Conservation (phyloP, 2,113 vertebrate species). For the Cyrtonyx montezumae region DNA sequence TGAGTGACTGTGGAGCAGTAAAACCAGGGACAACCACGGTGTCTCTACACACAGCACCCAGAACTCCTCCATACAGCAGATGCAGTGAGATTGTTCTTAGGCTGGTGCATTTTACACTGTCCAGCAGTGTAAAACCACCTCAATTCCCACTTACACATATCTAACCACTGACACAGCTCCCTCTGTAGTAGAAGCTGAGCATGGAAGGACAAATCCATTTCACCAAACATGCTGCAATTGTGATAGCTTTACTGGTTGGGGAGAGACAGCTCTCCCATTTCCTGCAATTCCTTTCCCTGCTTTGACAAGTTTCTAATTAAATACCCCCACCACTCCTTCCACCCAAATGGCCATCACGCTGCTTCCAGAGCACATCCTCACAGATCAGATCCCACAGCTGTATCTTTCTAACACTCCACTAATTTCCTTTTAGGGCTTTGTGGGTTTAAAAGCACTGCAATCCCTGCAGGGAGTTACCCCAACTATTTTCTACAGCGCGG, state of each 20-base stretch:
- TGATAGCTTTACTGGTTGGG: background rate
- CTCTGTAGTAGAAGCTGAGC: background rate
- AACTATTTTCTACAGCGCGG: conserved; percentile 42
- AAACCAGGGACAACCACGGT: background rate
- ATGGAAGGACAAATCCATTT: background rate
- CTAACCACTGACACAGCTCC: background rate
- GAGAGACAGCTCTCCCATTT: background rate
- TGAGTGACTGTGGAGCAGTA: background rate
- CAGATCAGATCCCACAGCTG: background rate
- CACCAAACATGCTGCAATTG: background rate
- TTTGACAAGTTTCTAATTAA: background rate
- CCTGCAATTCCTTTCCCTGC: background rate
- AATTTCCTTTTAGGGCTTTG: conserved; percentile 20
- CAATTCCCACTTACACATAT: background rate
- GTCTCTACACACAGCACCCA: background rate
- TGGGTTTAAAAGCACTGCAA: conserved; percentile 29
- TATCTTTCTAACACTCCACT: background rate
- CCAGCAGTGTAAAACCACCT: background rate
- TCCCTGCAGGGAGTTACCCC: conserved; percentile 27
- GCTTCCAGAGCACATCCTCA: background rate
- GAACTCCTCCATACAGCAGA: background rate
- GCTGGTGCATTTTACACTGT: background rate
- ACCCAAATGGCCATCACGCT: background rate
- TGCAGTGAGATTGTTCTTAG: background rate
- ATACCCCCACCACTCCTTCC: background rate